Conservation (phyloP, 2,888 invertebrate species). For the Folsomia candida region DNA sequence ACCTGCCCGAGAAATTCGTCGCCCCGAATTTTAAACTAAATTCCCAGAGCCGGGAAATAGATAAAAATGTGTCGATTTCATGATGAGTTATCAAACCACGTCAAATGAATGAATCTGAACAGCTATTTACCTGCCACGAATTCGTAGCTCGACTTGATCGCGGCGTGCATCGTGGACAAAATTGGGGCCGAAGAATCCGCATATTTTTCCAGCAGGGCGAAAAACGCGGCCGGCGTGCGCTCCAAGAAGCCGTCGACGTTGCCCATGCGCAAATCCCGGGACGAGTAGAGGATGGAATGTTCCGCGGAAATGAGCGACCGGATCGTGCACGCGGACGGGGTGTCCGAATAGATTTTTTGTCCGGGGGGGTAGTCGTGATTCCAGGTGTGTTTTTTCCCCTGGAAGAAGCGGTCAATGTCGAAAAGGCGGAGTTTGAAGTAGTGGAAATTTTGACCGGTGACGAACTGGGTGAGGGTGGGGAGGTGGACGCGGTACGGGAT, state of each 20-base stretch:
- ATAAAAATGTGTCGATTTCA: no score
- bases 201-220: slow-evolving; percentile 2
- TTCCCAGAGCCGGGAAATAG: no score
- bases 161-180: neutral
- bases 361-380: slow-evolving; percentile 13
- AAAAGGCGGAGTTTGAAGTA: slow-evolving; percentile 16
- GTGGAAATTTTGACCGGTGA: slow-evolving; percentile 13
- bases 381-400: slow-evolving; percentile 5
- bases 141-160: neutral
- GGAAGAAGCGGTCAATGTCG: slow-evolving; percentile 11
- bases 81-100: no score
- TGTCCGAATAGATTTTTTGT: slow-evolving; percentile 17
- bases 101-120: no score
- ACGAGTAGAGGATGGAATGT: slow-evolving; percentile 16
- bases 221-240: slow-evolving; percentile 8
- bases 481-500: slow-evolving; percentile 12
- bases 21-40: no score
- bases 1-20: no score
- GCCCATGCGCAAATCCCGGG: neutral
- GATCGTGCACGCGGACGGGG: slow-evolving; percentile 1
- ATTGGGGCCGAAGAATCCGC: neutral
- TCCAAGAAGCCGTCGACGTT: slow-evolving; percentile 6
- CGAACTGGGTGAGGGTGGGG: slow-evolving; percentile 13
- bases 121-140: neutral
- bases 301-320: slow-evolving; percentile 8